phyloP scores from a whole-genome alignment of 23 tunicate species.

The Clavelina lepadiformis region DNA sequence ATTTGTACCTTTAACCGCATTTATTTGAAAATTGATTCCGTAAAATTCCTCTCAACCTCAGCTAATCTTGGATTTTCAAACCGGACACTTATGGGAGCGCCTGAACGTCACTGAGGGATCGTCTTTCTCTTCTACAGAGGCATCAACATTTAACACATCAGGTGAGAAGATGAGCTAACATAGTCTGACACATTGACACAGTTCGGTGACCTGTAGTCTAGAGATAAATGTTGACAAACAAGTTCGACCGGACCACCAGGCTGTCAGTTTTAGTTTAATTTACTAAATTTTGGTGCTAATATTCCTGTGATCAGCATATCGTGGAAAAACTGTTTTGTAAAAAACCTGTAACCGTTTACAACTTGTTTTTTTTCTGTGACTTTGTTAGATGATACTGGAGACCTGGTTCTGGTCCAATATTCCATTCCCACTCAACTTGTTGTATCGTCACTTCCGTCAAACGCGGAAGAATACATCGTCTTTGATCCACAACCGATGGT shows the following conservation, averaged over 20 bases:
- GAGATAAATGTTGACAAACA: no score
- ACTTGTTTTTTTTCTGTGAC: background rate
- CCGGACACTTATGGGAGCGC: constrained; percentile 1
- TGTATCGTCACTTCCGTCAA: constrained; percentile 13
- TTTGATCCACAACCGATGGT: background rate
- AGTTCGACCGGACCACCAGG: no score
- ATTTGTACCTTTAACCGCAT: no score
- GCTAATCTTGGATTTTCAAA: constrained; percentile 15
- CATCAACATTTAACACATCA: no score
- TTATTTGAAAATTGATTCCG: no score
- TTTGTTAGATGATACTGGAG: background rate
- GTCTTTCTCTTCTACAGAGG: no score
- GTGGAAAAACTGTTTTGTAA: no score
- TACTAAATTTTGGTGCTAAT: no score
- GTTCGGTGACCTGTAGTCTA: no score
- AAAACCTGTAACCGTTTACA: background rate
- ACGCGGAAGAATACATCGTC: constrained; percentile 11
- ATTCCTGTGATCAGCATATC: no score
- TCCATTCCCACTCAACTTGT: constrained; percentile 1
- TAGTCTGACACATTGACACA: no score
- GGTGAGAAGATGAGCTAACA: no score
- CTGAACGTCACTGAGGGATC: constrained; percentile 11
- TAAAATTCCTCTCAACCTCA: background rate
- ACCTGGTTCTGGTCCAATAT: background rate
- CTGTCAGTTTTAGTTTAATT: constrained; percentile 9